Percentiles rank a stretch among this genome's conserved stretches.
Conservation (phyloP, 2,113 vertebrate species). For the Prietella phreatophila region DNA sequence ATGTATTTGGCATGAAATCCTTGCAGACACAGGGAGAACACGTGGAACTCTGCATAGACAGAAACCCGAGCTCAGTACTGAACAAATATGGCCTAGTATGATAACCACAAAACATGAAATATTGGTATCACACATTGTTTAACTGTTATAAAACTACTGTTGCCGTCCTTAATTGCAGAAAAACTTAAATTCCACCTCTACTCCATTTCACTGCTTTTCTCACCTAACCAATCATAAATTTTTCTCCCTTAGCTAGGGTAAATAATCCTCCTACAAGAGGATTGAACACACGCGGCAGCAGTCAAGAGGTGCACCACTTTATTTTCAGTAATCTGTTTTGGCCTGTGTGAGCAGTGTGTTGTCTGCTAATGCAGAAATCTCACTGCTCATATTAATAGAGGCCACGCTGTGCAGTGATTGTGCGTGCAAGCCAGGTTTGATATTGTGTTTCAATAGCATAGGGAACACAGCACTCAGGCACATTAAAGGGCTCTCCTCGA, state of each 20-base stretch:
- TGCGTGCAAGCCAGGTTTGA: slow-evolving; percentile 28
- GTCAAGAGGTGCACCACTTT: not conserved
- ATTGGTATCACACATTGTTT: not conserved
- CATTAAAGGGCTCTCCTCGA: slow-evolving; percentile 37
- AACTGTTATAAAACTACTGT: not conserved
- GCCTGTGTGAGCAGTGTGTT: not conserved
- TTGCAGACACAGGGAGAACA: not conserved
- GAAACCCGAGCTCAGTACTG: not conserved
- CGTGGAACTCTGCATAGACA: not conserved
- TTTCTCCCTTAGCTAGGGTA: not conserved
- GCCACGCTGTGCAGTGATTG: slow-evolving; percentile 36
- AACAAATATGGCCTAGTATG: not conserved
- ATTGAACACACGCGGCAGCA: not conserved
- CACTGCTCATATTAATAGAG: slow-evolving; percentile 23
- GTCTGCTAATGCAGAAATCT: slow-evolving; percentile 41
- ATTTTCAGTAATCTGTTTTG: not conserved
- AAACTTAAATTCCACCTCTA: not conserved
- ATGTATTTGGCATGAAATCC: not conserved
- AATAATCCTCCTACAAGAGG: not conserved
- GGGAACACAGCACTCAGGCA: slow-evolving; percentile 11
- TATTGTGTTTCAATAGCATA: slow-evolving; percentile 48
- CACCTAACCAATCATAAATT: not conserved
- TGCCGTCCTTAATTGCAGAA: not conserved
- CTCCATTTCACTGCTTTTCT: not conserved
- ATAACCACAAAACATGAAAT: not conserved